Evolutionary conservation across 2,797 vertebrate genomes (phyloP).

Genomic region (Squalus acanthias): DNA sequence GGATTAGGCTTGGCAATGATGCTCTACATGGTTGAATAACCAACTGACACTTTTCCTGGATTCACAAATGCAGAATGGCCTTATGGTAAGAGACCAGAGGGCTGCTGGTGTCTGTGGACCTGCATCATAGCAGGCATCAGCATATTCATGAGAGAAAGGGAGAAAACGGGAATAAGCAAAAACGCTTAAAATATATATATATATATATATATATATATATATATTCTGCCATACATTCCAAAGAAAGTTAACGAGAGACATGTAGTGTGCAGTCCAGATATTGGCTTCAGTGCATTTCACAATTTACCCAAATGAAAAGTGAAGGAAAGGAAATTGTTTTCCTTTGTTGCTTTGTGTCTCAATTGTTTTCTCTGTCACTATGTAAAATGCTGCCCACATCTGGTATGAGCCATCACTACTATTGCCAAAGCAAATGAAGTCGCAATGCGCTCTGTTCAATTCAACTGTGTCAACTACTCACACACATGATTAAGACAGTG

Average conservation of each 20-base stretch:
- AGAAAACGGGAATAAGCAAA: background rate
- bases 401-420: background rate
- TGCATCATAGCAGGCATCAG: background rate
- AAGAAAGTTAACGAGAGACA: background rate
- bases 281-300: background rate
- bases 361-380: background rate
- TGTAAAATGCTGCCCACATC: background rate
- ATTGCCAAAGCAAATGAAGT: constrained; percentile 33
- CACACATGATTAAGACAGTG: background rate
- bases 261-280: background rate
- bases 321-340: background rate
- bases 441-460: constrained; percentile 32
- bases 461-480: background rate
- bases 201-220: background rate
- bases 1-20: too few relatives aligned
- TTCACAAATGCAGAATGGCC: background rate
- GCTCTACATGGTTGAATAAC: too few relatives aligned
- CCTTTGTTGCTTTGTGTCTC: background rate
- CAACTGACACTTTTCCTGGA: too few relatives aligned
- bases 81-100: background rate
- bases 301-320: background rate
- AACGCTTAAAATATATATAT: background rate
- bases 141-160: background rate
- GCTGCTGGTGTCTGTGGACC: background rate
- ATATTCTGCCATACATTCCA: background rate